Evolutionary conservation across 35 echinoderm and acorn worm genomes (phyloP).

Genomic region (Ptychodera flava): DNA sequence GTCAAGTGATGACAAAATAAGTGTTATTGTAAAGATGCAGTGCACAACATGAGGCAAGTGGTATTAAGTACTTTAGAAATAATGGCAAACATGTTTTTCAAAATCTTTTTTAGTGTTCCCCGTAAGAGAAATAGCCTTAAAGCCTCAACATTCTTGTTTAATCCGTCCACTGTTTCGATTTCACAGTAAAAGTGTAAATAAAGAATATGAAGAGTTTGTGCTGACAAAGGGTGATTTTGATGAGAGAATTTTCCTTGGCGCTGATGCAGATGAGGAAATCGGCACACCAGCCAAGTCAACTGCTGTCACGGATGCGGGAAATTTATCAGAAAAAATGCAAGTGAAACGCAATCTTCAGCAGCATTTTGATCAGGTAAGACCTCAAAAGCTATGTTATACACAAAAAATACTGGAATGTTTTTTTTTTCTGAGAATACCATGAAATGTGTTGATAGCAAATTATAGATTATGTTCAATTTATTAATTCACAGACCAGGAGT

Average conservation of each 20-base stretch:
- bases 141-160: no score
- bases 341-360: conserved; percentile 13
- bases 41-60: no score
- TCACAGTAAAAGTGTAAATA: conserved; percentile 70
- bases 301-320: conserved; percentile 11
- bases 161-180: no score
- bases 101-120: no score
- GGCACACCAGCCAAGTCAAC: conserved; percentile 68
- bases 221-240: conserved; percentile 94
- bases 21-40: no score
- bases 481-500: conserved; percentile 28
- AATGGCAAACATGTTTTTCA: no score
- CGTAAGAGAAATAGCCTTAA: no score
- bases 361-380: conserved; percentile 43
- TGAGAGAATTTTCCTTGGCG: conserved; percentile 76
- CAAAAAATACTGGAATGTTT: conserved; percentile 4
- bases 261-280: conserved; percentile 89
- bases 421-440: not conserved
- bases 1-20: no score
- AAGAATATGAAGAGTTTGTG: conserved; percentile 93
- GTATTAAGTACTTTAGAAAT: no score
- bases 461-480: not conserved
- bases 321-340: conserved; percentile 45
- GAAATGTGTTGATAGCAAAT: not conserved
- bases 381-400: no score